Evolutionary conservation across 2,888 invertebrate genomes (phyloP).

Genomic region (Ormyrus labotus): DNA sequence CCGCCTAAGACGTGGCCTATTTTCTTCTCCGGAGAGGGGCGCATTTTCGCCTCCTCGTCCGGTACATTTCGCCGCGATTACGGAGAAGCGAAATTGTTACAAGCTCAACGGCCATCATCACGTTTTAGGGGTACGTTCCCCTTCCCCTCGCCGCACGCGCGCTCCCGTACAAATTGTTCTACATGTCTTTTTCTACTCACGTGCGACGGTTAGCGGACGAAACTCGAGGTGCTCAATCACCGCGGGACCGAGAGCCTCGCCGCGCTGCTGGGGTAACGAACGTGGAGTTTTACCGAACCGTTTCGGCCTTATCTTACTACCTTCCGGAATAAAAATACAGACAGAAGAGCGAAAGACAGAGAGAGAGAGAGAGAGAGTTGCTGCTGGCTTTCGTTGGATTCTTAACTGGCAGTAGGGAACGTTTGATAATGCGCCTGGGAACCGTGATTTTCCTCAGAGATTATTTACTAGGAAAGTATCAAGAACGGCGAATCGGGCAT

Average conservation of each 20-base stretch:
- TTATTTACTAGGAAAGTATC: background rate
- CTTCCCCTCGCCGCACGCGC: background rate
- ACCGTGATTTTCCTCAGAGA: constrained; percentile 47
- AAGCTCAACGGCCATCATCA: constrained; percentile 45
- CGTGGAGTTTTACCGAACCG: constrained; percentile 20
- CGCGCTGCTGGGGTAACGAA: background rate
- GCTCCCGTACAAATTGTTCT: constrained; percentile 51
- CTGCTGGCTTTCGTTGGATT: constrained; percentile 29
- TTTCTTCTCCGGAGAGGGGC: background rate
- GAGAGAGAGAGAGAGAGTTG: background rate
- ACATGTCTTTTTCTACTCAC: constrained; percentile 56
- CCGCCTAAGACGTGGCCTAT: background rate
- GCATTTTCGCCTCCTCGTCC: constrained; percentile 37
- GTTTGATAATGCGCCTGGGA: constrained; percentile 51
- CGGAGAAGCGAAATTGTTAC: constrained; percentile 47
- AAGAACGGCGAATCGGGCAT: no score
- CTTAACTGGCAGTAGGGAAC: constrained; percentile 22
- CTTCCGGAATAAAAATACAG: constrained; percentile 46
- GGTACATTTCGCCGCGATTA: constrained; percentile 43
- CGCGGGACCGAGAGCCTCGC: constrained; percentile 26
- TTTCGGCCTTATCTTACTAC: constrained; percentile 41
- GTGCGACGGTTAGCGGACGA: constrained; percentile 52
- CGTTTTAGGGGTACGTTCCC: constrained; percentile 7
- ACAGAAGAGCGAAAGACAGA: background rate
- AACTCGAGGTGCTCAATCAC: constrained; percentile 57